A percentile compares a stretch with the other conserved stretches of the same genome.
These are phyloP conservation scores for Dermolepida albohirtum DNA, from an alignment of 2,888 invertebrate species.

Conservation along the genomic window DNA sequence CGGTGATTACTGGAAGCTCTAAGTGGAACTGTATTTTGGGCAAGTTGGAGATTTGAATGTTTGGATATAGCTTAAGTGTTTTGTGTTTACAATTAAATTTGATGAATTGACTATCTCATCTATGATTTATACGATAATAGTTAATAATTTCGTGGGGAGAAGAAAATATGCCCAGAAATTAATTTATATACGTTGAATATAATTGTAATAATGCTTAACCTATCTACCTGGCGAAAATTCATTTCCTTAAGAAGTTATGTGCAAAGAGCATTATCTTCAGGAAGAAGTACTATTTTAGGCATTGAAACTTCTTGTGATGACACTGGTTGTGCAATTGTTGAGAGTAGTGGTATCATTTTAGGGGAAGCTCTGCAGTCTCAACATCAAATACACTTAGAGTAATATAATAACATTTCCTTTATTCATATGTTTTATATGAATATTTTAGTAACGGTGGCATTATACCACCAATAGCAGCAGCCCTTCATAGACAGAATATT, in stretches of 20 bases:
- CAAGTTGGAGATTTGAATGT: too few relatives aligned
- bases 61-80: too few relatives aligned
- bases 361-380: constrained; percentile 89
- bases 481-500: constrained; percentile 85
- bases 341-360: constrained; percentile 76
- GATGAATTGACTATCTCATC: too few relatives aligned
- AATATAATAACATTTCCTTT: constrained; percentile 52
- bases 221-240: background rate
- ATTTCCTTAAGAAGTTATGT: too few relatives aligned
- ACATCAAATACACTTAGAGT: constrained; percentile 79
- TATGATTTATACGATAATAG: too few relatives aligned
- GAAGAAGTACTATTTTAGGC: constrained; percentile 74
- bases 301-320: constrained; percentile 99
- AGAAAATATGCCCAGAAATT: too few relatives aligned
- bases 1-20: too few relatives aligned
- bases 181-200: too few relatives aligned
- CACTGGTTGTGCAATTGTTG: constrained; percentile 91
- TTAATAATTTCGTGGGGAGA: too few relatives aligned
- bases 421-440: constrained; percentile 40
- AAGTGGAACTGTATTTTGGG: too few relatives aligned
- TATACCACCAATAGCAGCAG: constrained; percentile 86
- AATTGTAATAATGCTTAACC: background rate
- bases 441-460: constrained; percentile 83
- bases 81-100: too few relatives aligned
- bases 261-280: constrained; percentile 36